phyloP scores from a whole-genome alignment of 2,888 invertebrate species.

The Hypercompe scribonia region DNA sequence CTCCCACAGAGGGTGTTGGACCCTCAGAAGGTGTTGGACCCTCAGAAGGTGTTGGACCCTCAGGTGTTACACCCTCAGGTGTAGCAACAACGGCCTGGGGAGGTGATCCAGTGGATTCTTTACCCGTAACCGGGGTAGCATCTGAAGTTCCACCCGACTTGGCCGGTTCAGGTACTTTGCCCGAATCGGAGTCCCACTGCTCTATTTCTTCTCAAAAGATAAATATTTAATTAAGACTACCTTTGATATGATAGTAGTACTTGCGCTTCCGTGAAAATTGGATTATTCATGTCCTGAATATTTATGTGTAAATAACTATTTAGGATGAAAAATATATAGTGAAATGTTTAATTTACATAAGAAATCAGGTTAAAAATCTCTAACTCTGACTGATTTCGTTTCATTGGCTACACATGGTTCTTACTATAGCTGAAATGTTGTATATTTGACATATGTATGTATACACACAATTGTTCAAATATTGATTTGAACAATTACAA shows the following conservation, averaged over 20 bases:
- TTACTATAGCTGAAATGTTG: not conserved
- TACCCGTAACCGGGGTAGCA: not conserved
- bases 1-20: not conserved
- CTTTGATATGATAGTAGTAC: constrained; percentile 32
- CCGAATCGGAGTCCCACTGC: constrained; percentile 55
- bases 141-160: not conserved
- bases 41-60: not conserved
- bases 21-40: constrained; percentile 8
- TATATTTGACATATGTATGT: constrained; percentile 36
- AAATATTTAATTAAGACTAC: constrained; percentile 41
- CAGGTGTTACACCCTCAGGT: constrained; percentile 6
- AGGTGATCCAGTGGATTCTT: not conserved
- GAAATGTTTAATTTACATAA: not conserved
- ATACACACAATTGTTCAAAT: constrained; percentile 62
- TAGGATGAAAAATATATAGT: not conserved
- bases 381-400: not conserved
- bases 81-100: not conserved
- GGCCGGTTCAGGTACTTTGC: constrained; percentile 16
- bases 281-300: constrained; percentile 10
- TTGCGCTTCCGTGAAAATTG: constrained; percentile 58
- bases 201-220: constrained; percentile 71
- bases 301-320: not conserved
- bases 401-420: not conserved
- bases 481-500: no score
- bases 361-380: not conserved